Conservation (phyloP, 1,140 invertebrate species). For the Cryptotermes secundus region DNA sequence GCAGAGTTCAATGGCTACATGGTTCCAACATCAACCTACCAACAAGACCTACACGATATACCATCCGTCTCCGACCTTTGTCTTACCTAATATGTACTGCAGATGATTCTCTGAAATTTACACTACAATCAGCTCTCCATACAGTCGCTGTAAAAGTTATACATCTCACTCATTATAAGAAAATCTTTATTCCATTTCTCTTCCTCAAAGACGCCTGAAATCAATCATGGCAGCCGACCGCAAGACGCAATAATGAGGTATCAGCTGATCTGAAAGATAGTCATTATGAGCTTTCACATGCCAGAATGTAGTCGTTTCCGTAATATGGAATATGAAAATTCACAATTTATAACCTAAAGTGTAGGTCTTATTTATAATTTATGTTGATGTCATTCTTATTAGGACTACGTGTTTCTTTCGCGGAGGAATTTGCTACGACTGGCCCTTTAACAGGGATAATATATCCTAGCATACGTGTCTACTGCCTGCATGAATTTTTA, state of each 20-base stretch:
- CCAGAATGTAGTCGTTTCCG: background rate
- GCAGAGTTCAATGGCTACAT: constrained; percentile 32
- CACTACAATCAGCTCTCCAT: constrained; percentile 26
- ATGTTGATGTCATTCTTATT: too few species aligned
- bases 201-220: constrained; percentile 45
- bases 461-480: constrained; percentile 10
- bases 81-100: constrained; percentile 15
- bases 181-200: constrained; percentile 41
- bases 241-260: constrained; percentile 24
- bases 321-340: background rate
- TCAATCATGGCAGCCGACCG: constrained; percentile 47
- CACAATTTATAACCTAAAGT: background rate
- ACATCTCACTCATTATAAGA: constrained; percentile 44
- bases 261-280: constrained; percentile 30
- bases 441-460: constrained; percentile 13
- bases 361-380: constrained; percentile 23
- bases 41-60: background rate
- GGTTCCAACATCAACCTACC: constrained; percentile 4
- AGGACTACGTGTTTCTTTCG: constrained; percentile 17
- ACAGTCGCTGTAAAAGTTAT: background rate
- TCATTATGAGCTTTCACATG: background rate
- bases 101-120: background rate
- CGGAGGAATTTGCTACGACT: constrained; percentile 24
- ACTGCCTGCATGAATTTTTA: background rate
- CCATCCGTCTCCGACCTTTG: background rate